phyloP scores from a whole-genome alignment of 2,888 invertebrate species.

The Synanthedon myopaeformis region DNA sequence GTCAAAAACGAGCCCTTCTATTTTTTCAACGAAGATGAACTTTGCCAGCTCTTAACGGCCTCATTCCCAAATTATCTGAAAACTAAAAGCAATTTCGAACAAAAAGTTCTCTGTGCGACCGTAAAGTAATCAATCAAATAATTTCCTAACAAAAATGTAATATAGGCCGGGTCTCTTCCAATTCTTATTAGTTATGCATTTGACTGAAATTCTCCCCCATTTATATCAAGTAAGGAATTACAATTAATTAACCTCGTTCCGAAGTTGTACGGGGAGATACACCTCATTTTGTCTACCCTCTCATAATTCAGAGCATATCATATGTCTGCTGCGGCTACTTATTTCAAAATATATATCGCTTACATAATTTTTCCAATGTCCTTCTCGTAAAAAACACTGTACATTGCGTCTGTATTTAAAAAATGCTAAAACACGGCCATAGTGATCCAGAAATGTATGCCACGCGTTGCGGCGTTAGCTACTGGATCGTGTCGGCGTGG shows the following conservation, averaged over 20 bases:
- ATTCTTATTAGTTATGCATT: too few relatives aligned
- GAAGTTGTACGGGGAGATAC: background rate
- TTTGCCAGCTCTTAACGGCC: too few relatives aligned
- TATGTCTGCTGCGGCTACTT: constrained; percentile 2
- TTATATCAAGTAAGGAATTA: background rate
- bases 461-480: background rate
- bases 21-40: too few relatives aligned
- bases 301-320: constrained; percentile 7
- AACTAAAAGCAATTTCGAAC: too few relatives aligned
- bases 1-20: too few relatives aligned
- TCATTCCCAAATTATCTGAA: too few relatives aligned
- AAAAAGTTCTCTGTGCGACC: too few relatives aligned
- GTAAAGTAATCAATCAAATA: too few relatives aligned
- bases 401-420: background rate
- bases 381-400: background rate
- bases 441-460: background rate
- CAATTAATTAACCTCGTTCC: background rate
- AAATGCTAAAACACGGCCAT: background rate
- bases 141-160: too few relatives aligned
- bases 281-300: background rate
- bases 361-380: background rate
- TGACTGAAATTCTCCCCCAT: too few relatives aligned
- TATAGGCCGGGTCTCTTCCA: too few relatives aligned
- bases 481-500: background rate
- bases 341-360: background rate